A percentile compares a stretch with the other conserved stretches of the same genome.
These are phyloP conservation scores for Rhombomys opimus DNA, from an alignment of 2,113 vertebrate genomes.

Conservation along the genomic window DNA sequence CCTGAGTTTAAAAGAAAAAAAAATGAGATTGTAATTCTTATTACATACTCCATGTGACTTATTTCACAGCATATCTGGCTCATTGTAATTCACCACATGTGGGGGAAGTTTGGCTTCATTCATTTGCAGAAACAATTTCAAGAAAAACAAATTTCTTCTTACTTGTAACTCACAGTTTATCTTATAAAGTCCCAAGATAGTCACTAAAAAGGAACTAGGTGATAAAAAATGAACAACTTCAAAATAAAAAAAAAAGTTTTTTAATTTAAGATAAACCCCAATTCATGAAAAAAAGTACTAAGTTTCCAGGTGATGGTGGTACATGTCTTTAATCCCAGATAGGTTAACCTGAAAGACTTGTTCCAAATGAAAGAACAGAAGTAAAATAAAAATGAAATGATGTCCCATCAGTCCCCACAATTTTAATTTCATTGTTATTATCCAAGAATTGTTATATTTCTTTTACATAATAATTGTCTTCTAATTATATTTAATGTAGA, in stretches of 20 bases:
- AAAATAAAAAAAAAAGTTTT: neutral
- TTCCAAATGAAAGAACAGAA: neutral
- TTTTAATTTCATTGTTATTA: constrained; percentile 22
- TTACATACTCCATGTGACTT: neutral
- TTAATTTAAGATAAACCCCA: neutral
- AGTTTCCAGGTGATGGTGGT: neutral
- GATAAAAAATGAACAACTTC: neutral
- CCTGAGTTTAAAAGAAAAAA: constrained; percentile 6
- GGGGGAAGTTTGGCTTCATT: neutral
- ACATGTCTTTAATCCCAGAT: neutral
- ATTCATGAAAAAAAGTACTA: neutral
- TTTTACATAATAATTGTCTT: neutral
- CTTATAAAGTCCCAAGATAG: neutral
- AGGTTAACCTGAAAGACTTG: neutral
- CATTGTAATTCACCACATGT: neutral
- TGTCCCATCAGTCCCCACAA: neutral
- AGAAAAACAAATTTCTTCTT: neutral
- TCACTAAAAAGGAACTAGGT: neutral
- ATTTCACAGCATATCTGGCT: neutral
- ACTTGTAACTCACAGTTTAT: constrained; percentile 25
- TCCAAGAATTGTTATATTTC: neutral
- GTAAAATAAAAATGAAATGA: neutral
- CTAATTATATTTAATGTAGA: neutral
- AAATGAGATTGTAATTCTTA: constrained; percentile 1
- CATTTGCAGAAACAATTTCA: constrained; percentile 31